Evolutionary conservation across 2,797 vertebrate species (phyloP), one percentile per base, ranked within the genome.

Genomic region (Lutjanus campechanus): DNA sequence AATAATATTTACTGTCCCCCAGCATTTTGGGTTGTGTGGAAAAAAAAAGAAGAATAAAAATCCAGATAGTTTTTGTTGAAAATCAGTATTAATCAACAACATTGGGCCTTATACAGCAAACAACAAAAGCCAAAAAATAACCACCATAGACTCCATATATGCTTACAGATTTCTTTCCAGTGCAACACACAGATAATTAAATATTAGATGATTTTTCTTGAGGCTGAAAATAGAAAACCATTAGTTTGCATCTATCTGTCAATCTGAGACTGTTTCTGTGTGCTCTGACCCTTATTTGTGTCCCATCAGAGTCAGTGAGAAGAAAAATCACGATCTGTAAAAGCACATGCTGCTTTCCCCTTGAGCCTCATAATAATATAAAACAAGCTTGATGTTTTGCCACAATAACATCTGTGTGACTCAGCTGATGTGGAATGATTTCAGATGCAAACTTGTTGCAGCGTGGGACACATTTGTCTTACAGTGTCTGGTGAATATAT

Each of bases 341-440:
- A 83, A 83, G 58, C 56, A 66, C n/a, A 51, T 47, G 59, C 72
- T 68, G 49, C 20, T 25, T 49, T 74, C 8, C 70, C 81, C 54
- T 69, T 19, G 2, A 75, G 84, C 64, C 49, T 40, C 51, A 49
- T 20, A 59, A 70, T 66, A 77, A 84, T 70, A 56, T 72, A 59
- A 80, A 84, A 84, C 25, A 3, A 46, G 22, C 63, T 79, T 79
- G 58, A 84, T 83, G 69, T 72, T 73, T 81, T 74, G 65, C 55
- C 65, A 73, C 73, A 85, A 13, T 20, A 81, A 68, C 62, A 81
- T 73, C 41, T 77, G 72, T 41, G 11, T 41, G 25, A 61, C 25
- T 77, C 69, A 22, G 16, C 1, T 77, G 25, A 77, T 50, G 65
- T 46, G 25, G 40, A 77, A 46, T 16, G 44, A 65, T 64, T 50